Percentiles rank a stretch among this genome's conserved stretches.
These are phyloP conservation scores for Apostichopus japonicus DNA, from an alignment of 35 echinoderm and acorn worm genomes.

Conservation along the genomic window DNA sequence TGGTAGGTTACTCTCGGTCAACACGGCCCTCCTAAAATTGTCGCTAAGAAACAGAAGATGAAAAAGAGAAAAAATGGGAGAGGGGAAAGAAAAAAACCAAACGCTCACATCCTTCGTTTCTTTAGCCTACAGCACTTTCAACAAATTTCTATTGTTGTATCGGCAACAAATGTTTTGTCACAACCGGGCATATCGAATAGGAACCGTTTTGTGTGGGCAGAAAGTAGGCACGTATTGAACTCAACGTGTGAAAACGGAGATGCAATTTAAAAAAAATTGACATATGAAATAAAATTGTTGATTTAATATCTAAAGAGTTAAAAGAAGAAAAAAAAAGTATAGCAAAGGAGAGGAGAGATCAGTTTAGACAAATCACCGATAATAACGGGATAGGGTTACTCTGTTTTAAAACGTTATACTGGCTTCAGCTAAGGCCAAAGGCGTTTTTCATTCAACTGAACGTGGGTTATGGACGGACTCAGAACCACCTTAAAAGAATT, in stretches of 20 bases:
- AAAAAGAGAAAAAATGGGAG: not conserved
- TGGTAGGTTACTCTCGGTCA: conserved; percentile 43
- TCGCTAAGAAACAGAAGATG: too few relatives aligned
- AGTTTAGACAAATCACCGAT: conserved; percentile 1
- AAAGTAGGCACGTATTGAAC: conserved; percentile 42
- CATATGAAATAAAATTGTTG: conserved; percentile 45
- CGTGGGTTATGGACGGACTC: too few relatives aligned
- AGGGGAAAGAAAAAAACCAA: not conserved
- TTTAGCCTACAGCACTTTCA: conserved; percentile 17
- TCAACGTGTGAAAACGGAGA: conserved; percentile 38
- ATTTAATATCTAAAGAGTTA: conserved; percentile 36
- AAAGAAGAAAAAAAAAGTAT: not conserved
- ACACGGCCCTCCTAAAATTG: not conserved
- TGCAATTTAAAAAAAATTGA: conserved; percentile 44
- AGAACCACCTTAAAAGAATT: too few relatives aligned
- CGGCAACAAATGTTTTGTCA: conserved; percentile 28
- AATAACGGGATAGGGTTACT: not conserved
- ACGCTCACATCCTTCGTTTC: not conserved
- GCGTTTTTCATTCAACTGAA: not conserved
- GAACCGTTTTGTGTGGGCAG: conserved; percentile 5
- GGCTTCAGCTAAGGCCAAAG: conserved; percentile 9
- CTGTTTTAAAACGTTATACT: not conserved
- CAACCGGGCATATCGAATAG: not conserved
- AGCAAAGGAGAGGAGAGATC: not conserved
- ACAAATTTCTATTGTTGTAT: conserved; percentile 35